These are phyloP conservation scores for Peribatodes rhomboidaria DNA, from an alignment of 2,888 invertebrate species.

Conservation along the genomic window DNA sequence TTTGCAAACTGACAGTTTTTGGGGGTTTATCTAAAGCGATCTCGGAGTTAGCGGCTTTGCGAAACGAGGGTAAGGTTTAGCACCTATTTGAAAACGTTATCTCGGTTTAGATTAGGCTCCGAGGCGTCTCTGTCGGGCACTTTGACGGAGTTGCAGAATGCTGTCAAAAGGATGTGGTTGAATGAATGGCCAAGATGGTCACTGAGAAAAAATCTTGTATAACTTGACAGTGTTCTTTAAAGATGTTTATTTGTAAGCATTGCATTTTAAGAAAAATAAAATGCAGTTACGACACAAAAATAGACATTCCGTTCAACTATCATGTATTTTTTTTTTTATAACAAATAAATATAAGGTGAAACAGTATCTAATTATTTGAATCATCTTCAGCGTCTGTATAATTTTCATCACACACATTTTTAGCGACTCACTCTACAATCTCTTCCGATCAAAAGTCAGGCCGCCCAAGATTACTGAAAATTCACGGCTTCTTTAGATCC, in stretches of 20 bases:
- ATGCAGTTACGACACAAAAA: too few relatives aligned
- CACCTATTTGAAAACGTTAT: conserved; percentile 58
- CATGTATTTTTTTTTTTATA: too few relatives aligned
- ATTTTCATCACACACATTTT: too few relatives aligned
- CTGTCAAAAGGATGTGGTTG: conserved; percentile 27
- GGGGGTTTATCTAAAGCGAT: conserved; percentile 52
- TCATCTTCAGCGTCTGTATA: too few relatives aligned
- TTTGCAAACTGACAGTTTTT: conserved; percentile 69
- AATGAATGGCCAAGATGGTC: conserved; percentile 22
- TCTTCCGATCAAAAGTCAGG: background rate
- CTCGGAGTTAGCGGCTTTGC: conserved; percentile 38
- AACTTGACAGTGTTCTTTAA: background rate
- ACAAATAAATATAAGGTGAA: too few relatives aligned
- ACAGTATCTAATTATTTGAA: too few relatives aligned
- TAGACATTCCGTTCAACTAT: too few relatives aligned
- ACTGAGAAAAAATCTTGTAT: background rate
- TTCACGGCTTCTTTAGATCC: conserved; percentile 7
- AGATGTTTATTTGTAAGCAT: too few relatives aligned
- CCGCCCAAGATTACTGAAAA: background rate
- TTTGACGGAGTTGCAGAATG: conserved; percentile 36
- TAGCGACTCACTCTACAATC: background rate
- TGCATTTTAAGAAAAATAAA: too few relatives aligned
- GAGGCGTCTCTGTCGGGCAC: conserved; percentile 41
- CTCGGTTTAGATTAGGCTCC: conserved; percentile 34
- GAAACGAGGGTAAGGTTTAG: conserved; percentile 43